Evolutionary conservation across 2,797 vertebrate genomes (phyloP).

Genomic region (Molothrus ater): DNA sequence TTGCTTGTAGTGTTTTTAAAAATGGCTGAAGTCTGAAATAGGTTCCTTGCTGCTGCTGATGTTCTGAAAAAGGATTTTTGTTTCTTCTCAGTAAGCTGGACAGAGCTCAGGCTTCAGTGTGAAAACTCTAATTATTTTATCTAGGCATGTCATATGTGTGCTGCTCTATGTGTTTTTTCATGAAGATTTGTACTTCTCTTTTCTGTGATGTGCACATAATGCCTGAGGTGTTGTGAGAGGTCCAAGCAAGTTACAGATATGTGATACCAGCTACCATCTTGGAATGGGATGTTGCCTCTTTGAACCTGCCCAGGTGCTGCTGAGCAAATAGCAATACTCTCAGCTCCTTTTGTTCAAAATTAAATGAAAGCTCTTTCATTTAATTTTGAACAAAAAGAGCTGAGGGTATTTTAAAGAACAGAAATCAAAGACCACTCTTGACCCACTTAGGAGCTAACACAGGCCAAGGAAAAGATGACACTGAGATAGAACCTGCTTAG

Average conservation of each 20-base stretch:
- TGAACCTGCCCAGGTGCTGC: neutral
- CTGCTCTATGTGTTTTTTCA: neutral
- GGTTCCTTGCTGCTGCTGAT: neutral
- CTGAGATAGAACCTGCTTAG: neutral
- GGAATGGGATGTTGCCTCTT: neutral
- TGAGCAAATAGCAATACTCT: neutral
- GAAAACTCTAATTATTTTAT: neutral
- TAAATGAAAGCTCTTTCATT: neutral
- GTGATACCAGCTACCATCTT: neutral
- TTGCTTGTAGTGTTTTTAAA: neutral
- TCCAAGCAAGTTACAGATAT: neutral
- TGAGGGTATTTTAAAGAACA: neutral
- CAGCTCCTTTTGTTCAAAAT: neutral
- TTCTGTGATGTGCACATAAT: neutral
- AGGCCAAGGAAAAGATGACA: neutral
- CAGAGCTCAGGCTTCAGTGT: neutral
- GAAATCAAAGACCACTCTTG: neutral
- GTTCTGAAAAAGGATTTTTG: neutral
- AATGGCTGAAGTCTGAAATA: neutral
- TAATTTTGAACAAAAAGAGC: neutral
- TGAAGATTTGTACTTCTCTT: neutral
- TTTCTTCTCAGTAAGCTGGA: neutral
- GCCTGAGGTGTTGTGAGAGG: neutral
- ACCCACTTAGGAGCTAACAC: neutral
- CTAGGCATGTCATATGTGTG: neutral